These are phyloP conservation scores for Urophycis tenuis DNA, from an alignment of 2,797 vertebrate species.

Conservation along the genomic window DNA sequence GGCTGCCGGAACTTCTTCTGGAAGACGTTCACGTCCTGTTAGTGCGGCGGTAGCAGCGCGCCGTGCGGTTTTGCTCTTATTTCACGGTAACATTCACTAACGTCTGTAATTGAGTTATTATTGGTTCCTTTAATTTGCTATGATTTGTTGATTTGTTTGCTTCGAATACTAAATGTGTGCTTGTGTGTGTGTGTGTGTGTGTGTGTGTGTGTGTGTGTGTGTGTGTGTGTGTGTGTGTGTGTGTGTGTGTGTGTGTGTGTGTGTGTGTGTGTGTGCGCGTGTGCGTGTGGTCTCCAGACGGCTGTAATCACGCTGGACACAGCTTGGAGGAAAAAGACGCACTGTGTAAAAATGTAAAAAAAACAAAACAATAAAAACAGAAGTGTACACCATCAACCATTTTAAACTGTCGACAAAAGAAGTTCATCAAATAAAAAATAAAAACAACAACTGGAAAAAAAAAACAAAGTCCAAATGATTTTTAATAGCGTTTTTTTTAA, in stretches of 20 bases:
- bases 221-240: too few relatives aligned
- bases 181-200: too few relatives aligned
- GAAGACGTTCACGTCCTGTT: conserved; percentile 79
- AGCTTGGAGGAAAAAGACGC: background rate
- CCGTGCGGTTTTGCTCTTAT: background rate
- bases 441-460: conserved; percentile 11
- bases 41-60: too few relatives aligned
- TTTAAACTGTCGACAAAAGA: background rate
- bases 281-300: too few relatives aligned
- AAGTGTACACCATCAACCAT: background rate
- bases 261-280: too few relatives aligned
- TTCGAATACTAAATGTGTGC: too few relatives aligned
- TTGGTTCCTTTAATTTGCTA: too few relatives aligned
- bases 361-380: background rate
- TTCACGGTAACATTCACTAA: background rate
- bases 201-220: too few relatives aligned
- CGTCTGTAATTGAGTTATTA: background rate
- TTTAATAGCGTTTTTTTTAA: conserved; percentile 49
- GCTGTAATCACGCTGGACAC: background rate
- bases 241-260: too few relatives aligned
- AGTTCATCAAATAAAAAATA: background rate
- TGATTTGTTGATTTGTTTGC: too few relatives aligned
- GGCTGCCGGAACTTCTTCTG: conserved; percentile 79
- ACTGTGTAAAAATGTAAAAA: background rate
- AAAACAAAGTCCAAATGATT: conserved; percentile 17